Evolutionary conservation across 2,888 invertebrate genomes (phyloP), one percentile per base, ranked within the genome.

Genomic region (Xanthostigma xanthostigma): DNA sequence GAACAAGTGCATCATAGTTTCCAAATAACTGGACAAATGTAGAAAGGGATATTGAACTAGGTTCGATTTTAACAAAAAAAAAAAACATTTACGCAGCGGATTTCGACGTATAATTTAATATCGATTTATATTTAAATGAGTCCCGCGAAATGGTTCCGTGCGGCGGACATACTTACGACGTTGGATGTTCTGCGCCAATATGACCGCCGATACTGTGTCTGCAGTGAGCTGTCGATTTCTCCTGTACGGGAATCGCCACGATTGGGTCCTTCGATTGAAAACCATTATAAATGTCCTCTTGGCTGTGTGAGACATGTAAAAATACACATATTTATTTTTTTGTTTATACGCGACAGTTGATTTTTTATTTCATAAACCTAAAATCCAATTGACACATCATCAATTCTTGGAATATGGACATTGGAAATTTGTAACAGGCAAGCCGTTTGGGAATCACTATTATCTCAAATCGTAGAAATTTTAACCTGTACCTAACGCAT

Each of bases 1-100:
- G 62, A 96, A 81, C 50, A 96, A 71, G 66, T 96, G 94, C 71
- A 92, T 84, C 65, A 95, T 72, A 1, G 92, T 90, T 65, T 92
- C 89, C 56, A 78, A 58, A 64, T 88, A 93, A 54, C 93, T 93
- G 65, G 46, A 67, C 60, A 45, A 46, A 27, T 27, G 3, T 27
- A 27, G 27, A 27, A 27, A 27, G 27, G 3, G 27, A 27, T 27
- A 6, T 27, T 27, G 3, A 27, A 27, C 27, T 6, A 27, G 4
- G 13, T 38, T 38, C n/a, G 38, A 38, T 38, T 13, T n/a, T 13
- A 38, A 38, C n/a, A 38, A 10, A 33, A 17, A 27, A n/a, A n/a
- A n/a, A n/a, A 17, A 9, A 14, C 3, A 11, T 9, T 39, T 14
- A 5, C 13, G n/a, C 38, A 12, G 40, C 8, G 9, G 9, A 10